Base-by-base conservation (phyloP, 2,888 invertebrate genomes). In the Globia sparganii region DNA sequence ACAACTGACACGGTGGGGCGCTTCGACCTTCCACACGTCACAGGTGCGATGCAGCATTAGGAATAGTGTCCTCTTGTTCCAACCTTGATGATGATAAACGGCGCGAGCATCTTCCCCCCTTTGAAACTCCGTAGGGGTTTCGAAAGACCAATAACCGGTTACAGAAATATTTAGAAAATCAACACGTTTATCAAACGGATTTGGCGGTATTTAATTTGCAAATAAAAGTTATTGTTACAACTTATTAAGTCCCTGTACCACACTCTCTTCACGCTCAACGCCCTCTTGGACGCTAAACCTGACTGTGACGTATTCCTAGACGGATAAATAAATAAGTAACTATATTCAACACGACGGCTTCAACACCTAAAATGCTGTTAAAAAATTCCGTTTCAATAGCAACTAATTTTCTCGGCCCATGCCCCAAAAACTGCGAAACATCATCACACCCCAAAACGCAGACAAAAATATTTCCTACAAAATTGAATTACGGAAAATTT, bases 401-500 rank as follows among this genome's bases (percentile, higher is more conserved):
- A 49, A 69, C 40, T 31, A n/a, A 79, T 28, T 15, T 2, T n/a
- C 21, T 8, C 15, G 13, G n/a, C 34, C 8, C 2, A 40, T 62
- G 34, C 40, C 0, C 15, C 15, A 71, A 75, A 72, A 72, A 77
- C 53, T 56, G 31, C 15, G 0, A 67, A 78, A 77, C 64, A 58
- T 58, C 81, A 74, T 69, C 69, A 46, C 72, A 64, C 53, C 53
- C 56, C 15, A 68, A 37, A 74, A 65, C 21, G 49, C 66, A 75
- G 75, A 76, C 73, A 58, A 75, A 86, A 86, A 81, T 77, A 81
- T 76, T 59, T 37, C 64, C 58, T 28, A 11, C 43, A 34, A 76
- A 88, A 87, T 85, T 80, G n/a, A 79, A 88, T 88, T 80, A 72
- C 49, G 67, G 66, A 62, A 88, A 80, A 84, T 84, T 87, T 83